Evolutionary conservation across 2,113 vertebrate species (phyloP), one percentile per base, ranked within the genome.

Genomic region (Muntiacus reevesi): DNA sequence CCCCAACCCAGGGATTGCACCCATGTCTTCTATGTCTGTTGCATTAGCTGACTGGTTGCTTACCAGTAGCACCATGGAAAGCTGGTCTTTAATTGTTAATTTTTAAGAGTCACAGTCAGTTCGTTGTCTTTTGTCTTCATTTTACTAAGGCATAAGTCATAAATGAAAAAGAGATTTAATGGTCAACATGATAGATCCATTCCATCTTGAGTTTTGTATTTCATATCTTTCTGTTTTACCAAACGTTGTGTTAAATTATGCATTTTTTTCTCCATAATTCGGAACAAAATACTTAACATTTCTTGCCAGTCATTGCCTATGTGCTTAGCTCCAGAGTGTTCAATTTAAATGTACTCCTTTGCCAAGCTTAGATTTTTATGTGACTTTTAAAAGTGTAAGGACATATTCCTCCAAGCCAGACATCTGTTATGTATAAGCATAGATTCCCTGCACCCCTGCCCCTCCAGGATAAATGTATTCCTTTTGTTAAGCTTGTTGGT

Each of bases 401-500:
- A 6, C 4, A 30, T 30, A 11, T 9, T 55, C 36, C 64, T 78
- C 19, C 8, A 85, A 81, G 71, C 36, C 33, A 52, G 74, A 43
- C 64, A 87, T 86, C 67, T 95, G 64, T 57, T 84, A 2, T 45
- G 2, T 23, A 11, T 55, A 17, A 81, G 19, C 71, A 50, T 33
- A 36, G n/a, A 23, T 64, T 33, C 43, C 60, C 23, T 10, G 8
- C 55, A 64, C 43, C 52, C 5, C 5, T 12, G 0, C 25, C 8
- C 9, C 21, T 9, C 50, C 11, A 64, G 47, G 93, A 50, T 90
- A 76, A 71, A 33, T 78, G 59, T 91, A 43, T 62, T 67, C 91
- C 50, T 93, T 94, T 92, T 84, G 71, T 96, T 62, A 76, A 60
- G 21, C 82, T 92, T 91, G 27, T 83, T 98, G 57, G 47, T 82